Percentiles rank a stretch among this genome's conserved stretches.
phyloP scores from a whole-genome alignment of 2,113 vertebrate species.

The Corythoichthys haematopterus region DNA sequence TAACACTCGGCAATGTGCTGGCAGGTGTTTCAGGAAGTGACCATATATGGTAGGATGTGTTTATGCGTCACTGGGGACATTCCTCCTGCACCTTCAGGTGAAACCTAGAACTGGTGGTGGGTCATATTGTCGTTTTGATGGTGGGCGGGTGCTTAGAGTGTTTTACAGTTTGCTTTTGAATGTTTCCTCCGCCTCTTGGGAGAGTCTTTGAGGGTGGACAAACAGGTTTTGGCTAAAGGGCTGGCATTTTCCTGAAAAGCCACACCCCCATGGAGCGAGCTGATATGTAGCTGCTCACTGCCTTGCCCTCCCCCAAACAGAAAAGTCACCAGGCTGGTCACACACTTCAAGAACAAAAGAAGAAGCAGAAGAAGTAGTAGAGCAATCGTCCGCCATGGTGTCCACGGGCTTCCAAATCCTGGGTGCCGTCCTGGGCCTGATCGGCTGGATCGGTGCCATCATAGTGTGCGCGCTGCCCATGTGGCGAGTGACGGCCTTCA shows the following conservation, averaged over 20 bases:
- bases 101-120: not conserved
- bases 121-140: not conserved
- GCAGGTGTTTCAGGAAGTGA: too few species aligned
- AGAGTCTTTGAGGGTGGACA: not conserved
- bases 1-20: too few species aligned
- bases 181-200: not conserved
- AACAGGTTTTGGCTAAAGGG: slow-evolving; percentile 33
- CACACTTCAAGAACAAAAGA: not conserved
- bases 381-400: slow-evolving; percentile 56
- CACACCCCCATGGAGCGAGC: slow-evolving; percentile 29
- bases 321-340: slow-evolving; percentile 1
- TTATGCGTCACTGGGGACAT: not conserved
- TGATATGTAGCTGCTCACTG: slow-evolving; percentile 32
- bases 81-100: not conserved
- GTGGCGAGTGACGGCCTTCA: slow-evolving; percentile 75
- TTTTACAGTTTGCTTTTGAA: not conserved
- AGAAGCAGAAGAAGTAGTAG: slow-evolving; percentile 5
- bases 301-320: slow-evolving; percentile 25
- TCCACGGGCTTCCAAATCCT: slow-evolving; percentile 72
- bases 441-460: slow-evolving; percentile 74
- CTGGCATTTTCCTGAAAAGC: slow-evolving; percentile 14
- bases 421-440: slow-evolving; percentile 60
- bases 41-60: slow-evolving; percentile 3
- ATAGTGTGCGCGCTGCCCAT: slow-evolving; percentile 69
- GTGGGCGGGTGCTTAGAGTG: not conserved